phyloP scores from a whole-genome alignment of 2,797 vertebrate genomes.

The Channa striata region DNA sequence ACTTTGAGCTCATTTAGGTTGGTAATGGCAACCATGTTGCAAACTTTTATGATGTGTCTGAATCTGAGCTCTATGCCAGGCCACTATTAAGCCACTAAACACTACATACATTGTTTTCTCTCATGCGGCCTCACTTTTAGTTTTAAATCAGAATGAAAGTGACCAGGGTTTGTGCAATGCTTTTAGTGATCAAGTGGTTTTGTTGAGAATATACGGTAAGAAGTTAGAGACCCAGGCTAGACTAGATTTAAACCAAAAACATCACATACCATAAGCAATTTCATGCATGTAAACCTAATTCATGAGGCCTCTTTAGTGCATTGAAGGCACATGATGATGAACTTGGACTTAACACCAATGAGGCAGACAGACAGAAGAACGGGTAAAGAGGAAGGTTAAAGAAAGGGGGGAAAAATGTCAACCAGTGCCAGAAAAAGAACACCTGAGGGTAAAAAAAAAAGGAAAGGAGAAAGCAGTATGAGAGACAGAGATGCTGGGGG shows the following conservation, averaged over 20 bases:
- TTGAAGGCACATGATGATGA: constrained; percentile 43
- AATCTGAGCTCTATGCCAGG: constrained; percentile 12
- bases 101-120: constrained; percentile 33
- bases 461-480: constrained; percentile 55
- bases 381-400: constrained; percentile 21
- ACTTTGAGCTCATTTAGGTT: neutral
- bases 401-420: constrained; percentile 43
- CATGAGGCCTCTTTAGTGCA: constrained; percentile 65
- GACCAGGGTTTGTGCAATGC: constrained; percentile 61
- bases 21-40: constrained; percentile 10
- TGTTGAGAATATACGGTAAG: constrained; percentile 41
- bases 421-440: constrained; percentile 70
- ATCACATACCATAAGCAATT: constrained; percentile 62
- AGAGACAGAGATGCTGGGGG: constrained; percentile 60
- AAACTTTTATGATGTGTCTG: constrained; percentile 7
- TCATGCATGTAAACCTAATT: constrained; percentile 65
- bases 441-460: constrained; percentile 62
- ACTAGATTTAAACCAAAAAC: constrained; percentile 35
- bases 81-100: constrained; percentile 27
- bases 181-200: constrained; percentile 72
- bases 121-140: constrained; percentile 30
- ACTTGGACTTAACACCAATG: constrained; percentile 36
- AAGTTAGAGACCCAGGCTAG: constrained; percentile 11
- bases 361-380: constrained; percentile 52
- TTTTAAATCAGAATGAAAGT: constrained; percentile 57